Evolutionary conservation across 2,888 invertebrate genomes (phyloP).

Genomic region (Ferdinandea cuprea): DNA sequence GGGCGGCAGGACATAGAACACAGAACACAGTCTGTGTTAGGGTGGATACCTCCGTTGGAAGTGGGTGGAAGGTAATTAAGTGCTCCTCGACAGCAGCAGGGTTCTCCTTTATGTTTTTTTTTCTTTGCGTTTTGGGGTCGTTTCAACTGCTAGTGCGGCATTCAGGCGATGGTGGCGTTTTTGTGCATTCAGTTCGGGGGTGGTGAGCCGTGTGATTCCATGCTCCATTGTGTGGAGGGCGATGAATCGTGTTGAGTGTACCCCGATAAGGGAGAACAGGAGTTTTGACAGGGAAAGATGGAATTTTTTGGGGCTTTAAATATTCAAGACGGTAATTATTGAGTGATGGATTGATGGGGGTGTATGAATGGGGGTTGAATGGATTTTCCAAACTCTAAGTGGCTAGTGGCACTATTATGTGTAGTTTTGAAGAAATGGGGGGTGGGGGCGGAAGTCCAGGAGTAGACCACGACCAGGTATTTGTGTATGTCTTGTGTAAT

Average conservation of each 20-base stretch:
- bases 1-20: constrained; percentile 76
- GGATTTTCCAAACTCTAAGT: not conserved
- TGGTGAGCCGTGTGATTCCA: constrained; percentile 46
- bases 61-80: constrained; percentile 76
- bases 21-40: constrained; percentile 78
- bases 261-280: constrained; percentile 18
- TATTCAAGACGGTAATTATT: constrained; percentile 37
- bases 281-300: constrained; percentile 1
- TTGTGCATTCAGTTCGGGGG: constrained; percentile 30
- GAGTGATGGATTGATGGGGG: constrained; percentile 35
- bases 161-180: constrained; percentile 35
- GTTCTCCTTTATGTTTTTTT: not conserved
- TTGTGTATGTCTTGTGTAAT: too few species aligned
- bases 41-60: constrained; percentile 55
- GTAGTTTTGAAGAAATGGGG: too few species aligned
- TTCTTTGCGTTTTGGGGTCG: constrained; percentile 18
- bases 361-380: not conserved
- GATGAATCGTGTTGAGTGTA: constrained; percentile 43
- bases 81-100: constrained; percentile 46
- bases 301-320: constrained; percentile 29
- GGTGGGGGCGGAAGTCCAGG: too few species aligned
- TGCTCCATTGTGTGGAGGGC: not conserved
- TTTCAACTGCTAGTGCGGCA: constrained; percentile 49
- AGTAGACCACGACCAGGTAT: too few species aligned
- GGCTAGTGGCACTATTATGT: too few species aligned